Evolutionary conservation across 2,888 invertebrate species (phyloP).

Genomic region (Mesorhabditis belari): DNA sequence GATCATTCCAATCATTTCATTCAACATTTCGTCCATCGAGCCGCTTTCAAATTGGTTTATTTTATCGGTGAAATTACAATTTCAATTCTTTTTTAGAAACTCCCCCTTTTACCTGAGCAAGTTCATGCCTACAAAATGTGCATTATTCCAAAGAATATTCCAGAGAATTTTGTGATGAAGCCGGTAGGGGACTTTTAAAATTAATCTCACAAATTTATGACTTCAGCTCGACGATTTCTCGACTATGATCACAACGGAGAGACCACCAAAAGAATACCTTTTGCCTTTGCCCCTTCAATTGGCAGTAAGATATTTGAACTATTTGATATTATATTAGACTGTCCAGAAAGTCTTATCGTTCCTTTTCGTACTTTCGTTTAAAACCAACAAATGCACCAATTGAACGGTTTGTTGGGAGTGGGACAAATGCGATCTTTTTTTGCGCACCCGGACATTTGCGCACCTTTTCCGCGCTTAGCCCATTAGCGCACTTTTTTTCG

Average conservation of each 20-base stretch:
- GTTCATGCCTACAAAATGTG: slow-evolving; percentile 39
- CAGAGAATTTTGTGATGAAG: neutral
- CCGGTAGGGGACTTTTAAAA: neutral
- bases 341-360: slow-evolving; percentile 80
- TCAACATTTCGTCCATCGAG: slow-evolving; percentile 19
- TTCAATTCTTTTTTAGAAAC: slow-evolving; percentile 19
- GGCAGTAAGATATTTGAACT: neutral
- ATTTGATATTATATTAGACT: slow-evolving; percentile 64
- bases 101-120: slow-evolving; percentile 27
- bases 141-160: slow-evolving; percentile 17
- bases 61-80: no score
- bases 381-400: no score
- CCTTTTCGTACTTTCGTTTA: slow-evolving; percentile 53
- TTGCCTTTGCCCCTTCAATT: slow-evolving; percentile 33
- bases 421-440: no score
- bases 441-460: no score
- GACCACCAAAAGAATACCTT: slow-evolving; percentile 36
- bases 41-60: neutral
- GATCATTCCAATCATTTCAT: slow-evolving; percentile 31
- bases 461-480: no score
- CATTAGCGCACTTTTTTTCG: no score
- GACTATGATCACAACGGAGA: slow-evolving; percentile 40
- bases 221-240: slow-evolving; percentile 37
- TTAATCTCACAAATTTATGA: neutral
- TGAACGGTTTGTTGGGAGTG: no score